Percentiles rank a stretch among this genome's conserved stretches.
Evolutionary conservation across 2,888 invertebrate genomes (phyloP).

Genomic region (Ryuthela nishihirai): DNA sequence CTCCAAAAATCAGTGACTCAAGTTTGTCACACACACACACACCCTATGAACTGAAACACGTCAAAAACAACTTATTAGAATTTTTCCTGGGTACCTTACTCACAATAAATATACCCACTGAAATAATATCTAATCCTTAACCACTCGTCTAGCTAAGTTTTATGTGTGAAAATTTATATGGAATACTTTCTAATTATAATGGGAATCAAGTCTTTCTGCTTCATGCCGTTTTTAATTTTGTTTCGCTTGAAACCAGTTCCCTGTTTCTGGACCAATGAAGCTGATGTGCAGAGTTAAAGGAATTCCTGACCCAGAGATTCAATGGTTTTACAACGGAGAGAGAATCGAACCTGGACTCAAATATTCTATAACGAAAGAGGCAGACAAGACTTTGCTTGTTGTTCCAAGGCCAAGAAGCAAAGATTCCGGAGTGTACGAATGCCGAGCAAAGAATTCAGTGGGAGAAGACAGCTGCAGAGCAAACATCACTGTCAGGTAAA

Average conservation of each 20-base stretch:
- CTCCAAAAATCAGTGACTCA: too few relatives aligned
- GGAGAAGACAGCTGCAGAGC: constrained; percentile 62
- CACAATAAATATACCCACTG: too few relatives aligned
- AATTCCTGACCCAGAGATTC: constrained; percentile 77
- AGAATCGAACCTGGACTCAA: constrained; percentile 62
- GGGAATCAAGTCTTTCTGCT: neutral
- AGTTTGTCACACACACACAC: too few relatives aligned
- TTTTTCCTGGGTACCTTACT: too few relatives aligned
- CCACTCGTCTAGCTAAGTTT: neutral
- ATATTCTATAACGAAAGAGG: constrained; percentile 61
- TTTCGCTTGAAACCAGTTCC: constrained; percentile 56
- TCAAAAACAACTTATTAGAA: too few relatives aligned
- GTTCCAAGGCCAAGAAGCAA: constrained; percentile 63
- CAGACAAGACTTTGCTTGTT: constrained; percentile 63
- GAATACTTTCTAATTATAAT: too few relatives aligned
- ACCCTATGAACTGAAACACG: too few relatives aligned
- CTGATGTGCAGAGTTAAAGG: constrained; percentile 73
- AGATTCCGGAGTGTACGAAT: constrained; percentile 72
- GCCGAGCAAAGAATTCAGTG: constrained; percentile 72
- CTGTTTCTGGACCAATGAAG: constrained; percentile 59
- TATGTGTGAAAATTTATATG: too few relatives aligned
- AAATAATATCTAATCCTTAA: too few relatives aligned
- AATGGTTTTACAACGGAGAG: constrained; percentile 80
- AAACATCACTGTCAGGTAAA: constrained; percentile 45
- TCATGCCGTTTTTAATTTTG: constrained; percentile 5